Conservation (phyloP, 1,140 invertebrate genomes). For the Drosophila malerkotliana region DNA sequence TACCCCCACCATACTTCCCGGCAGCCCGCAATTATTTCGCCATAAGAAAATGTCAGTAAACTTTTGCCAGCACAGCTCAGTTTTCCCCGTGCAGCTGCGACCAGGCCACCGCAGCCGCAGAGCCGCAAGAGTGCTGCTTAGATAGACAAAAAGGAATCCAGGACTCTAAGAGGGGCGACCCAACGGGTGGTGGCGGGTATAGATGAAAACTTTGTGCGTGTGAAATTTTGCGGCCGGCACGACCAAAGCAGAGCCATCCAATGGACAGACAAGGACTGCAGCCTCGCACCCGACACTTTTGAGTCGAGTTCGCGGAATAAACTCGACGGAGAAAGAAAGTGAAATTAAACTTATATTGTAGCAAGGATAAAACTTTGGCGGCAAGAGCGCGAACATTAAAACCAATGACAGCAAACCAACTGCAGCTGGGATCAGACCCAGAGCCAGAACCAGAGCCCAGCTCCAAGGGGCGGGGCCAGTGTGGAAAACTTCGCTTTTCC, state of each 20-base stretch:
- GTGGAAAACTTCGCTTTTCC: conserved; percentile 24
- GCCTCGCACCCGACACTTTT: conserved; percentile 55
- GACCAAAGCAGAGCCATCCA: conserved; percentile 56
- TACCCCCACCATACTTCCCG: background rate
- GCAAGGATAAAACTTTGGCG: conserved; percentile 71
- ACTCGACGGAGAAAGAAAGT: conserved; percentile 39
- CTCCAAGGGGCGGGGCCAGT: background rate
- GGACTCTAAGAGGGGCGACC: background rate
- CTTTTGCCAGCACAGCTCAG: conserved; percentile 47
- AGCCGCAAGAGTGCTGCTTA: conserved; percentile 52
- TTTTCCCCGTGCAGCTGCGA: conserved; percentile 59
- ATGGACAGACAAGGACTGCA: conserved; percentile 57
- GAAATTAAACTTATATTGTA: conserved; percentile 82
- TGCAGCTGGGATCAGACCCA: conserved; percentile 54
- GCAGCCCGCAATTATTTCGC: conserved; percentile 69
- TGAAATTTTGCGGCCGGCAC: conserved; percentile 70
- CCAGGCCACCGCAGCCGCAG: conserved; percentile 25
- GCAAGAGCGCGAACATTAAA: conserved; percentile 67
- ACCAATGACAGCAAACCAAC: conserved; percentile 65
- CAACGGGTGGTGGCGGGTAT: background rate
- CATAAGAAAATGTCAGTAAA: conserved; percentile 79
- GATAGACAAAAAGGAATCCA: conserved; percentile 23
- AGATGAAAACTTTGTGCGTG: conserved; percentile 74
- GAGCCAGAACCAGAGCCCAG: conserved; percentile 5
- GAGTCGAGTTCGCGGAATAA: conserved; percentile 53